Percentiles rank a stretch among this genome's conserved stretches.
Conservation (phyloP, 2,888 invertebrate species). For the Molorchus minor region DNA sequence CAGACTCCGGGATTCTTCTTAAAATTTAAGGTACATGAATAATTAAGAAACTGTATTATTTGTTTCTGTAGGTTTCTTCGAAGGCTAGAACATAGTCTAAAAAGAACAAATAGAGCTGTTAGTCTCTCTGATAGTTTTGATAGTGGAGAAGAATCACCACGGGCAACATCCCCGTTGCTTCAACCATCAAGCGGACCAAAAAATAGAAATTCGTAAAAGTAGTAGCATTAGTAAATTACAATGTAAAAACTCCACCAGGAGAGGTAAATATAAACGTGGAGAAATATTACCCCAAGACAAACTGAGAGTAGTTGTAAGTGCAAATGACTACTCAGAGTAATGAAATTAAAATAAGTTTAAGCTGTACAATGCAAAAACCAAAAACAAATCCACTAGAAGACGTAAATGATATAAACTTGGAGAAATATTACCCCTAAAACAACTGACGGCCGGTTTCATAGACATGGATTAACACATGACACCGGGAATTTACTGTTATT, state of each 20-base stretch:
- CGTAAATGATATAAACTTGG: too few species aligned
- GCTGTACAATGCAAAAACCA: too few species aligned
- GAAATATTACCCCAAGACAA: constrained; percentile 52
- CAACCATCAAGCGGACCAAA: constrained; percentile 58
- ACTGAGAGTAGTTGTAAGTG: constrained; percentile 54
- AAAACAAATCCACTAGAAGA: too few species aligned
- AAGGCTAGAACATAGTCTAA: constrained; percentile 75
- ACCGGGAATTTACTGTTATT: too few species aligned
- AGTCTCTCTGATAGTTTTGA: constrained; percentile 63
- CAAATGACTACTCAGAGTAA: constrained; percentile 58
- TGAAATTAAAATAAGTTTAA: too few species aligned
- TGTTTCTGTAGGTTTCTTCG: constrained; percentile 70
- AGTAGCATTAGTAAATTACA: constrained; percentile 59
- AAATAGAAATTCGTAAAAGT: constrained; percentile 60
- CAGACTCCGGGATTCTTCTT: not conserved
- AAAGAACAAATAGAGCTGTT: constrained; percentile 70
- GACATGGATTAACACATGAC: too few species aligned
- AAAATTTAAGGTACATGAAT: not conserved
- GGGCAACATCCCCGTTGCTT: constrained; percentile 72
- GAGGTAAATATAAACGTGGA: constrained; percentile 53
- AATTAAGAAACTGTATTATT: not conserved
- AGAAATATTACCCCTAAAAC: too few species aligned
- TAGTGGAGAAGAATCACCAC: constrained; percentile 70
- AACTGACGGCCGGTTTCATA: too few species aligned
- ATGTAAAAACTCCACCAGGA: constrained; percentile 44